Percentiles rank a stretch among this genome's conserved stretches.
phyloP scores from a whole-genome alignment of 2,797 vertebrate genomes.

The Pangasius djambal region DNA sequence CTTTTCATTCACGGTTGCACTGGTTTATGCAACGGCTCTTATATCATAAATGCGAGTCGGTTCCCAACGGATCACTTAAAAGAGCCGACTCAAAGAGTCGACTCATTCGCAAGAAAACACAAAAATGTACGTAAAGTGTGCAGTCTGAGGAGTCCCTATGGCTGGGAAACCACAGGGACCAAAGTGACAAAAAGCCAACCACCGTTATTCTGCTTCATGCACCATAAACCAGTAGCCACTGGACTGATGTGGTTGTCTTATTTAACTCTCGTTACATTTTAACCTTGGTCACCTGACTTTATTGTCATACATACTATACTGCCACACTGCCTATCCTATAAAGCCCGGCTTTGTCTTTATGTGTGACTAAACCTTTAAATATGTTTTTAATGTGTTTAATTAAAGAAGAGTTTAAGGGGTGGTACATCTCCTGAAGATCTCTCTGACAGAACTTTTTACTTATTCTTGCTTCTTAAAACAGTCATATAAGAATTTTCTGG shows the following conservation, averaged over 20 bases:
- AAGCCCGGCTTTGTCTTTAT: neutral
- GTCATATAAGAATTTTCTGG: neutral
- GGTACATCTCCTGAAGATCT: neutral
- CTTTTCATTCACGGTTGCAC: neutral
- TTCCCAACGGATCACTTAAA: neutral
- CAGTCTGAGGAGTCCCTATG: neutral
- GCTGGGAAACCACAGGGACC: neutral
- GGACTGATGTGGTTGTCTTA: neutral
- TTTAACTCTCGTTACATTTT: neutral
- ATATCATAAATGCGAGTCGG: neutral
- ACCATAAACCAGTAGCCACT: neutral
- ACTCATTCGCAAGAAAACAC: neutral
- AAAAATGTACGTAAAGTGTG: neutral
- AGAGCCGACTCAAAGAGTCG: neutral
- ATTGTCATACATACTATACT: neutral
- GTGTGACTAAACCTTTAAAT: too few species aligned
- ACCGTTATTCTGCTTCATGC: neutral
- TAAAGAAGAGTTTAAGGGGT: neutral
- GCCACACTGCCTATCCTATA: neutral
- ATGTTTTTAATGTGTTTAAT: neutral
- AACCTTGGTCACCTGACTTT: neutral
- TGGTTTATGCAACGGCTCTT: neutral
- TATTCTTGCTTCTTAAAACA: neutral
- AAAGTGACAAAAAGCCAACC: neutral
- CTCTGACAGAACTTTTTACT: neutral